Evolutionary conservation across 2,888 invertebrate genomes (phyloP), one percentile per base, ranked within the genome.

Genomic region (Epirrita christyi): DNA sequence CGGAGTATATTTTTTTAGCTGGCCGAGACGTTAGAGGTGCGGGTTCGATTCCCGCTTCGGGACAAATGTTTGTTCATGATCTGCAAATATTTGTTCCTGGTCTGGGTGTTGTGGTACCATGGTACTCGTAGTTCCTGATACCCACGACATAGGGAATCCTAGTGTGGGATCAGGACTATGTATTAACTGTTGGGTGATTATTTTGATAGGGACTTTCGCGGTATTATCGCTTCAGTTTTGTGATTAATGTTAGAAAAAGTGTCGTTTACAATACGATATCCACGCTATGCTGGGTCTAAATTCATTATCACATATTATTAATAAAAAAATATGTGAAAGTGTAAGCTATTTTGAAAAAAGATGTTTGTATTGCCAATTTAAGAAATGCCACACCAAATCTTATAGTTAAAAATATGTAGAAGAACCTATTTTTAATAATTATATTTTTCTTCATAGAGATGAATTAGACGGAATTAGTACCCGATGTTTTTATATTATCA

Each of bases 361-460:
- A 51, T 38, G 54, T 54, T 37, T 60, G 57, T 55, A 55, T 60
- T 60, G 63, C 63, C 63, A 63, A 63, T 45, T 52, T 49, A 42
- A 52, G 52, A 57, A 63, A 57, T 63, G 57, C 63, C 63, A 60
- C 57, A 46, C 40, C 36, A 38, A 43, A 49, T 41, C 48, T n/a
- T n/a, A 45, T 54, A 32, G 15, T 41, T 37, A 46, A 54, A 48
- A 44, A 48, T 42, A 36, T 27, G n/a, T 59, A 59, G 51, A 59
- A 28, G 29, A 55, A 59, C 36, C 50, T 59, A 59, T 59, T 55
- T 59, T 59, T 50, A 45, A 40, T 55, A 55, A 59, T 48, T 40
- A 51, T 55, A 55, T 59, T 51, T 54, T 52, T 49, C 44, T 21
- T 53, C 14, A 21, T 47, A 46, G 34, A 36, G 10, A n/a, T n/a